Percentiles rank a stretch among this genome's conserved stretches.
phyloP scores from a whole-genome alignment of 2,113 vertebrate species.

The Aegotheles bennettii region DNA sequence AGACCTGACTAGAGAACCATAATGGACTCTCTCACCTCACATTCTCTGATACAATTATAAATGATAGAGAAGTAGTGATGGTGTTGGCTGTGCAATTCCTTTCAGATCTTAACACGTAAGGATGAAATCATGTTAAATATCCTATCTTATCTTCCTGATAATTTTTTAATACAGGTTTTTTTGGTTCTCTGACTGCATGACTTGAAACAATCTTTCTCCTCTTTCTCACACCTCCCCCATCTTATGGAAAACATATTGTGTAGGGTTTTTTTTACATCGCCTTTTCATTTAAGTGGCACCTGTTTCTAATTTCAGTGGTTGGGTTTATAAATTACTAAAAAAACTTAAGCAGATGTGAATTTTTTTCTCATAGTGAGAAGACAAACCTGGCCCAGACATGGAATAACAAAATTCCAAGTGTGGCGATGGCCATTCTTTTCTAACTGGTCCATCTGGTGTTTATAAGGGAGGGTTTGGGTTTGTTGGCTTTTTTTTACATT shows the following conservation, averaged over 20 bases:
- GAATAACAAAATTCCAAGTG: not conserved
- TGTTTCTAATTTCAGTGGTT: slow-evolving; percentile 23
- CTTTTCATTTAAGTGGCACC: slow-evolving; percentile 6
- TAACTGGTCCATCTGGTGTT: not conserved
- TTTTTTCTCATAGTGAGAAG: not conserved
- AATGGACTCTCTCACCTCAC: not conserved
- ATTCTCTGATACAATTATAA: not conserved
- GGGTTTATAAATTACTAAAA: not conserved
- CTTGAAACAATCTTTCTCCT: not conserved
- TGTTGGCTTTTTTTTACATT: not conserved
- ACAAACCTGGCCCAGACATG: not conserved
- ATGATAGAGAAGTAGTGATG: not conserved
- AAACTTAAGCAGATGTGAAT: slow-evolving; percentile 27
- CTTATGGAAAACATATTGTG: not conserved
- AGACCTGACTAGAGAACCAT: not conserved
- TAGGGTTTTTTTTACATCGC: not conserved
- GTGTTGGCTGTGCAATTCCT: not conserved
- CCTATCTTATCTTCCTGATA: not conserved
- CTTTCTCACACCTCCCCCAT: not conserved
- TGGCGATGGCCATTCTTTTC: not conserved
- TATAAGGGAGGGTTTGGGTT: not conserved
- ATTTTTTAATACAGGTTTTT: not conserved
- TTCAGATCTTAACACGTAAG: not conserved
- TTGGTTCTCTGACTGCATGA: not conserved
- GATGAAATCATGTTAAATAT: not conserved